Base-by-base conservation (phyloP, 2,888 invertebrate genomes). In the Meta bourneti region DNA sequence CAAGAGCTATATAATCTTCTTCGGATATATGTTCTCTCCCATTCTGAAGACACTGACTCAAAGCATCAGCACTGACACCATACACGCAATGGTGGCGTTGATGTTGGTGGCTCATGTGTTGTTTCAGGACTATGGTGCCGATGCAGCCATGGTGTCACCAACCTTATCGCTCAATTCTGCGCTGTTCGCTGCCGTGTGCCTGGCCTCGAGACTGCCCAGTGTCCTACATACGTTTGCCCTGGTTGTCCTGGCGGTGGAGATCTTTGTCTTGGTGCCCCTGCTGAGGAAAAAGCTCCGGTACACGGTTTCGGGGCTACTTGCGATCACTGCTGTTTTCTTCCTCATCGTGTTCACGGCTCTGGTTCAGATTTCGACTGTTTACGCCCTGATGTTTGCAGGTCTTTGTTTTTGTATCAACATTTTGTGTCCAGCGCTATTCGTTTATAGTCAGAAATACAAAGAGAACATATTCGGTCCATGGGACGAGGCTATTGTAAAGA, bases 61-160 rank as follows among this genome's bases (percentile, higher is more conserved):
- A 94, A 98, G 99, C 0, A 98, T 99, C 2, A 98, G 98, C 94
- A 99, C 99, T 0, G 99, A 99, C 94, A 99, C 99, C 0, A 99
- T 99, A 94, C 99, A 98, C 94, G 98, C 98, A 0, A 98, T 97
- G 96, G 97, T 99, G 0, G 97, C 97, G 34, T 96, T 98, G 16
- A 98, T 98, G 96, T 96, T 99, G 95, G 94, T 97, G 0, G 95
- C 97, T 0, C 99, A 99, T 95, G 95, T 99, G 92, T 96, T 98
- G 94, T 98, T 98, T 94, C 98, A 97, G 94, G 98, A 99, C 95
- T 99, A 99, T 94, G 98, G 98, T 7, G 96, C 98, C 0, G 96
- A 97, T 13, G 97, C 97, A 4, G 97, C 98, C 0, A 94, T 96
- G 91, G 98, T 99, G 0, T 98, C 98, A 0, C 97, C 97, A 93